Base-by-base conservation (phyloP, 2,797 vertebrate genomes). In the Phrynocephalus guinanensis region DNA sequence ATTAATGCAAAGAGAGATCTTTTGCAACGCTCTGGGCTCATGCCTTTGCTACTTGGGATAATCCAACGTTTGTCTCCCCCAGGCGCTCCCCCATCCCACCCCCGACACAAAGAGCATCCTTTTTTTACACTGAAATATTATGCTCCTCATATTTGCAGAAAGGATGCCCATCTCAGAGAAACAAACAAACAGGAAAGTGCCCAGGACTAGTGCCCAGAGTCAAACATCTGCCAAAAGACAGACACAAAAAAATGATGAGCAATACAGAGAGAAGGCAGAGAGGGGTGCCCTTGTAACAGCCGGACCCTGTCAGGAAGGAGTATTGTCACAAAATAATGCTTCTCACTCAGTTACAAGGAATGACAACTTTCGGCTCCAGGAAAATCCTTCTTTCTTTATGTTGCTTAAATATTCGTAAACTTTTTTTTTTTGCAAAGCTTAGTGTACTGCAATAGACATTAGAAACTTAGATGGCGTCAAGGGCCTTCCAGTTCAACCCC, bases 1-100 rank as follows among this genome's bases (percentile, higher is more conserved):
- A 93, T 94, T 93, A 91, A 85, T 44, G 60, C 6, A 52, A 89
- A 90, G 91, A 94, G 92, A 91, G 92, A 44, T 56, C 93, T 33
- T 93, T 92, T 90, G 91, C 0, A 0, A 93, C 89, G 85, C 79
- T 76, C 8, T 13, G 50, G 75, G 75, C 90, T 93, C 88, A 80
- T 33, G 50, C 50, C 16, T 60, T 71, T 18, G 30, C 88, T 84
- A 83, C 87, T n/a, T 91, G 89, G 60, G 50, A 84, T 90, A 93
- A 92, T 91, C 92, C 89, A 91, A 11, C 84, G 87, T 86, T 77
- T 81, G 84, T 75, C 48, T 81, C 28, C 79, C 91, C 79, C 38
- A 44, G 38, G 0, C 5, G 38, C 38, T 44, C 38, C 38, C 3
- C 38, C 2, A 44, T 73, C 28, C 52, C 48, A 24, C 22, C 48